These are phyloP conservation scores for Anguilla pacifica DNA, from an alignment of 2,797 vertebrate species.

Conservation along the genomic window DNA sequence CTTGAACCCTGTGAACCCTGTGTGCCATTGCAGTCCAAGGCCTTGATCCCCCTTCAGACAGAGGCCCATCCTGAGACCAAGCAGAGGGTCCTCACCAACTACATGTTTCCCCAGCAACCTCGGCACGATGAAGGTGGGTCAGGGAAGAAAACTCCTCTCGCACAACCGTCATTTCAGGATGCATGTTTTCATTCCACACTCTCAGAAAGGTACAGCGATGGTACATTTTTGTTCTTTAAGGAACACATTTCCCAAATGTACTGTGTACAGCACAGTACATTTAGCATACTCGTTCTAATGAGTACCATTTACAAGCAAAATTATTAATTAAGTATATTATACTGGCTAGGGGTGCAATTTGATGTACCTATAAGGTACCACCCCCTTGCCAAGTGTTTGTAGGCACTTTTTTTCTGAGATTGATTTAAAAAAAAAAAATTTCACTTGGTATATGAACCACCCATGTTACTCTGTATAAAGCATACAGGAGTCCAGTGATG, in stretches of 20 bases:
- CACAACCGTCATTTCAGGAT: background rate
- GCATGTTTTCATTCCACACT: background rate
- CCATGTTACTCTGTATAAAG: too few relatives aligned
- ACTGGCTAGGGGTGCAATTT: too few relatives aligned
- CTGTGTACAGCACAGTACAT: too few relatives aligned
- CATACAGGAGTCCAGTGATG: background rate
- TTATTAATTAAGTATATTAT: too few relatives aligned
- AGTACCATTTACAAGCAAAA: too few relatives aligned
- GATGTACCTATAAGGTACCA: too few relatives aligned
- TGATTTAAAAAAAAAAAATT: background rate
- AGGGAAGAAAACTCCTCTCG: background rate
- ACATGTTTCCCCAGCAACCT: slow-evolving; percentile 99
- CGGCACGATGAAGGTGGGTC: slow-evolving; percentile 90
- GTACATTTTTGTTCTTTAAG: too few relatives aligned
- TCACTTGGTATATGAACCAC: background rate
- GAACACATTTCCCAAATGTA: too few relatives aligned
- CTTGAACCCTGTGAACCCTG: slow-evolving; percentile 2
- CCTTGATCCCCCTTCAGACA: slow-evolving; percentile 97
- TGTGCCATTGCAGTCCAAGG: slow-evolving; percentile 85
- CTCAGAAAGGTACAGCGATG: too few relatives aligned
- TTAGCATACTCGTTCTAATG: too few relatives aligned
- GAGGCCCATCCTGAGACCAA: slow-evolving; percentile 98
- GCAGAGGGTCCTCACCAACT: slow-evolving; percentile 97
- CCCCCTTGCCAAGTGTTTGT: too few relatives aligned
- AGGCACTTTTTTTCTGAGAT: too few relatives aligned